phyloP scores from a whole-genome alignment of 2,113 vertebrate genomes.

The Clinocottus analis region DNA sequence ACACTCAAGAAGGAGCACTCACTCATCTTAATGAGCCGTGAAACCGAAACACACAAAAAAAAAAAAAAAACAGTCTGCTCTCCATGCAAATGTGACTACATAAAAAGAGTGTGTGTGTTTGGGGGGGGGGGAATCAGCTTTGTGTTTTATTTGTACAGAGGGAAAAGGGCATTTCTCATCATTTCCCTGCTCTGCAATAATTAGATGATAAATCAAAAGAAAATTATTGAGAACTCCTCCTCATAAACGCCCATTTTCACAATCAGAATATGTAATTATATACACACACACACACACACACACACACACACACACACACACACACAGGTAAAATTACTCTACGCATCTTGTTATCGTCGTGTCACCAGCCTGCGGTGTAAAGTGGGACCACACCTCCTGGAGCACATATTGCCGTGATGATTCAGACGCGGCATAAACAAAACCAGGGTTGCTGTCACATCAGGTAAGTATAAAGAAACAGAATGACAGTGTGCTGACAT shows the following conservation, averaged over 20 bases:
- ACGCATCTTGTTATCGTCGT: not conserved
- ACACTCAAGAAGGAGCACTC: conserved; percentile 36
- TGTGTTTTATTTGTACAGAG: conserved; percentile 37
- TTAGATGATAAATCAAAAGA: conserved; percentile 54
- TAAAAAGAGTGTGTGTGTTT: conserved; percentile 9
- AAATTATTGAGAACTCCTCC: conserved; percentile 42
- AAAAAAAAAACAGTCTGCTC: conserved; percentile 4
- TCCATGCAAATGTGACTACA: conserved; percentile 20
- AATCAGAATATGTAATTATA: too few species aligned
- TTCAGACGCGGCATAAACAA: not conserved
- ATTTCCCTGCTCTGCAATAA: conserved; percentile 43
- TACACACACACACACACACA: too few species aligned
- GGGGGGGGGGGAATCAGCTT: not conserved
- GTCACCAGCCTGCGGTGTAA: not conserved
- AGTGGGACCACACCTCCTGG: not conserved
- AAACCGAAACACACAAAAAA: conserved; percentile 29
- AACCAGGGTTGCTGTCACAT: not conserved
- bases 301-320: too few species aligned
- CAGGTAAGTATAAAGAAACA: not conserved
- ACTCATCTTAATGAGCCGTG: conserved; percentile 53
- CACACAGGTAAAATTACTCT: too few species aligned
- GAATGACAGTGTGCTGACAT: not conserved
- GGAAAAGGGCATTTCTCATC: conserved; percentile 27
- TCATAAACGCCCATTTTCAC: conserved; percentile 28
- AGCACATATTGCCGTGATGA: not conserved